Percentiles rank a stretch among this genome's conserved stretches.
Conservation (phyloP, 2,113 vertebrate genomes). For the Calidris pygmaea region DNA sequence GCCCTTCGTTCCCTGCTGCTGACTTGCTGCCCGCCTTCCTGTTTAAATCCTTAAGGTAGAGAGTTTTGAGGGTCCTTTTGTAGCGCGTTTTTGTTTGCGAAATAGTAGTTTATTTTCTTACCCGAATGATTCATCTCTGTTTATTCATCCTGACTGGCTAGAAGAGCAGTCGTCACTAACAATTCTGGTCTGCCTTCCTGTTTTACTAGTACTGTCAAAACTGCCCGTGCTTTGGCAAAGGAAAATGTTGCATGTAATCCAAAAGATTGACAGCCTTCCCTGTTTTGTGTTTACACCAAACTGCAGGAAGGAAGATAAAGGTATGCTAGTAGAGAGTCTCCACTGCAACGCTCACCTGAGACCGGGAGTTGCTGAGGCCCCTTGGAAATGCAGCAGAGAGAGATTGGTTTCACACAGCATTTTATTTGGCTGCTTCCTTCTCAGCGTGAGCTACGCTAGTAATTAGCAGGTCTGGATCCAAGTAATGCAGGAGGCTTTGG, state of each 20-base stretch:
- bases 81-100: not conserved
- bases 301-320: not conserved
- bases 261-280: not conserved
- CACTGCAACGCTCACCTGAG: not conserved
- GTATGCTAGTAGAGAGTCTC: not conserved
- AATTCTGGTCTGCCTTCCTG: not conserved
- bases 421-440: conserved; percentile 19
- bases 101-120: not conserved
- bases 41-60: not conserved
- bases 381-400: not conserved
- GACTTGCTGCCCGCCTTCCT: conserved; percentile 3
- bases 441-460: not conserved
- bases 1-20: not conserved
- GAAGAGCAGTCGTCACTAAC: not conserved
- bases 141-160: not conserved
- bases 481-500: conserved; percentile 22
- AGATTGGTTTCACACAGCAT: not conserved
- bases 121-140: not conserved
- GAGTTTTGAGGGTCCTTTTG: not conserved
- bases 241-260: not conserved
- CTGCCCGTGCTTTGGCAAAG: not conserved
- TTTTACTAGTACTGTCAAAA: not conserved
- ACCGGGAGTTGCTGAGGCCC: not conserved
- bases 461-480: conserved; percentile 10
- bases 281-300: not conserved